Base-by-base conservation (phyloP, 1,140 invertebrate species). In the Calycopis cecrops region DNA sequence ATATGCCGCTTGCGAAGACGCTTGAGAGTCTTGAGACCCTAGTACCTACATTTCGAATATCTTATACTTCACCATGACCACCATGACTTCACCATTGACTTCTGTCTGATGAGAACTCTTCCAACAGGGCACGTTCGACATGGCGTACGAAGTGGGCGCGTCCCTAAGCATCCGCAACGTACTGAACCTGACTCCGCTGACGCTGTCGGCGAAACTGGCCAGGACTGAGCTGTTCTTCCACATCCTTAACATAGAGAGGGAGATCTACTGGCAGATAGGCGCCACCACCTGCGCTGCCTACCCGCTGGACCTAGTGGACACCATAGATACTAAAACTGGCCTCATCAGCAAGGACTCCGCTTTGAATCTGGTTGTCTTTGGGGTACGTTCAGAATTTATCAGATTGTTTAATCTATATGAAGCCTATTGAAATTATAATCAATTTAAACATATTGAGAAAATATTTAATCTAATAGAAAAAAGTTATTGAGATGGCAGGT, bases 351-450 rank as follows among this genome's bases (percentile, higher is more conserved):
- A 96, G 69, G 94, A 96, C 69, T 99, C 97, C 0, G 97, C 96
- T 0, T 87, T 99, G 4, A 98, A 98, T 90, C 92, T 99, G n/a
- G 97, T 99, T n/a, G 96, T 98, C 4, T 99, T 99, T 90, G 98
- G 98, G 49, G 97, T 97, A 89, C 90, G 91, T 11, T 35, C 16
- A 35, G 4, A n/a, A 21, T 28, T 34, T 18, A 18, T 28, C 9
- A 18, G n/a, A n/a, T n/a, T n/a, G n/a, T n/a, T n/a, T n/a, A n/a
- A n/a, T n/a, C n/a, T n/a, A n/a, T n/a, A n/a, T n/a, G n/a, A n/a
- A n/a, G n/a, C n/a, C n/a, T n/a, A n/a, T n/a, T n/a, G n/a, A n/a
- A n/a, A n/a, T n/a, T n/a, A n/a, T n/a, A n/a, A n/a, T n/a, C n/a
- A n/a, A n/a, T n/a, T n/a, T n/a, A n/a, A n/a, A n/a, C n/a, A n/a